Evolutionary conservation across 2,797 vertebrate genomes (phyloP), one percentile per base, ranked within the genome.

Genomic region (Acanthiza pusilla): DNA sequence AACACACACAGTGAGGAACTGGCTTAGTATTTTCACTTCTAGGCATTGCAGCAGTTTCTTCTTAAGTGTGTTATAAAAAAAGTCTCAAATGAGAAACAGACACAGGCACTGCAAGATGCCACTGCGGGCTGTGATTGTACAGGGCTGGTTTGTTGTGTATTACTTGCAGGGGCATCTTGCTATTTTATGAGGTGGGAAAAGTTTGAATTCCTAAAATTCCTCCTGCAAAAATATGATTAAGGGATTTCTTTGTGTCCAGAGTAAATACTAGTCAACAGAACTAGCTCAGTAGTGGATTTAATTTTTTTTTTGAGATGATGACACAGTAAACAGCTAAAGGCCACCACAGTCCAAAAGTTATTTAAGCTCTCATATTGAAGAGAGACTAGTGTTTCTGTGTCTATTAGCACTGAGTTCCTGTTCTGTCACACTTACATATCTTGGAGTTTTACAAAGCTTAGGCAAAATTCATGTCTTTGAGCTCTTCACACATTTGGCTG

Each of bases 101-200:
- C 36, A 65, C 0, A 0, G 13, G 26, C 36, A 57, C 15, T 57
- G 53, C 26, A 66, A 71, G 50, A 4, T 26, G 40, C 16, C 38
- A 11, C 27, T 27, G 20, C 14, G 51, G 50, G 43, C 26, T 70
- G 14, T 34, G 48, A 42, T 13, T 73, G 58, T 19, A 55, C 30
- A 9, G 5, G 67, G 30, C 15, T 40, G 22, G 10, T 40, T 70
- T 66, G 25, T 13, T 60, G 16, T 22, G 9, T 25, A 2, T 72
- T 66, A 58, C 40, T 60, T 54, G 53, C 34, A 65, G 14, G 4
- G 3, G 11, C 27, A 57, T 61, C 19, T 50, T 58, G 8, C 7
- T 79, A 17, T 22, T 89, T 93, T 55, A 50, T 9, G 55, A 60
- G 14, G 8, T 54, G 30, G 32, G 3, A 42, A 72, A 89, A 11